Base-by-base conservation (phyloP, 23 tunicate genomes). In the Oikopleura vanhoeffeni region DNA sequence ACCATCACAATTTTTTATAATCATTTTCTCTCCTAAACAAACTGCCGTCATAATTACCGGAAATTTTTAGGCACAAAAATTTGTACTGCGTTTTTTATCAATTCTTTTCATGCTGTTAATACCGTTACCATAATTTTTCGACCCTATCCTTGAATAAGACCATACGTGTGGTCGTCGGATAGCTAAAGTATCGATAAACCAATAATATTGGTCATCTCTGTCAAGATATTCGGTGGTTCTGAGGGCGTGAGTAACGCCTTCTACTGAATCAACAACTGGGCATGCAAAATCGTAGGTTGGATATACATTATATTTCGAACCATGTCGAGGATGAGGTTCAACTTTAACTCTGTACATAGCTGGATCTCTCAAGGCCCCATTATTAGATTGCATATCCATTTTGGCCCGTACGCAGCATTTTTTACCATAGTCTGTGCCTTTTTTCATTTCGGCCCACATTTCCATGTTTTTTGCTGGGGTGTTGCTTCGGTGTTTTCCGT, bases 231-330 rank as follows among this genome's bases (percentile, higher is more conserved):
- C 99, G 0, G 92, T 89, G 0, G 99, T 95, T 57, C 99, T 49
- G 71, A 95, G 83, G 0, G 99, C 91, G 83, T 95, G 99, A 1
- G 99, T 95, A 0, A 95, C 96, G 39, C 96, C 96, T 84, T 95
- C 99, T 33, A 90, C 91, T 67, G 96, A 90, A 83, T 95, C 99
- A 1, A 95, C 99, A 30, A 95, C 90, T 8, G 99, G 99, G 40
- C 99, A 95, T 0, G 99, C 96, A 76, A 95, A 95, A 76, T 95
- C 99, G 57, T 95, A 95, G 2, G 99, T 95, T 34, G 99, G 99
- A 42, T 86, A 95, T 28, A 95, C 96, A 40, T 92, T 88, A 58
- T 86, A 95, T 57, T 91, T 95, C 1, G 76, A 57, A 39, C 96
- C 96, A 38, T 91, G 84, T 84, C 85, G 87, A 28, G 92, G 92